Evolutionary conservation across 2,113 vertebrate species (phyloP), one percentile per base, ranked within the genome.

Genomic region (Odontesthes bonariensis): DNA sequence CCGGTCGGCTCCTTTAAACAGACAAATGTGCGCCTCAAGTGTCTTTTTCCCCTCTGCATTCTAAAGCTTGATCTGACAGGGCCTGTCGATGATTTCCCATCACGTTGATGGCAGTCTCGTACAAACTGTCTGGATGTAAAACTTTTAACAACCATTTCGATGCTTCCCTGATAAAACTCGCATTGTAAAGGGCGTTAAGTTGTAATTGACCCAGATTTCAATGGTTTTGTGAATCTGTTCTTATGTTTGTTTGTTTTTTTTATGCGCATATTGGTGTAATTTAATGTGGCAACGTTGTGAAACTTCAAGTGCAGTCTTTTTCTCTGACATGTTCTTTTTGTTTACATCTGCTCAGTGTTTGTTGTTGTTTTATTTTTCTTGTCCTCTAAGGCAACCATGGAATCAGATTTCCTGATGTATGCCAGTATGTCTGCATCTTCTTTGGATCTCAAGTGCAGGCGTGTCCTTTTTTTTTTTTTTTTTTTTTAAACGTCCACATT

Each of bases 1-100:
- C 14, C 70, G 33, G 62, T 75, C 65, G n/a, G 35, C 54, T 14
- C 69, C 42, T 54, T 61, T 27, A 63, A 66, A 69, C 2, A 63
- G 63, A 82, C 53, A 53, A 78, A 67, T 27, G 31, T 64, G 49
- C 72, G 82, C 86, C 88, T 88, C 8, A 66, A 73, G 56, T 64
- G 51, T 74, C 63, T 72, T 57, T 16, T n/a, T 35, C 2, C 76
- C 19, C 27, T 49, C 8, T 70, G 19, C 32, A 47, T 51, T 75
- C 53, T 57, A n/a, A 68, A 69, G 66, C 38, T 52, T 40, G 35
- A 73, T 33, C 55, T 63, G 22, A 40, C 51, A 44, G 44, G 6
- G 3, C 10, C 8, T 2, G 1, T 47, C 5, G 49, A 38, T 8
- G 5, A 55, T 23, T 72, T 79, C 65, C 55, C 71, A 76, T 89